Conservation (phyloP, 2,888 invertebrate genomes). For the Selenia dentaria region DNA sequence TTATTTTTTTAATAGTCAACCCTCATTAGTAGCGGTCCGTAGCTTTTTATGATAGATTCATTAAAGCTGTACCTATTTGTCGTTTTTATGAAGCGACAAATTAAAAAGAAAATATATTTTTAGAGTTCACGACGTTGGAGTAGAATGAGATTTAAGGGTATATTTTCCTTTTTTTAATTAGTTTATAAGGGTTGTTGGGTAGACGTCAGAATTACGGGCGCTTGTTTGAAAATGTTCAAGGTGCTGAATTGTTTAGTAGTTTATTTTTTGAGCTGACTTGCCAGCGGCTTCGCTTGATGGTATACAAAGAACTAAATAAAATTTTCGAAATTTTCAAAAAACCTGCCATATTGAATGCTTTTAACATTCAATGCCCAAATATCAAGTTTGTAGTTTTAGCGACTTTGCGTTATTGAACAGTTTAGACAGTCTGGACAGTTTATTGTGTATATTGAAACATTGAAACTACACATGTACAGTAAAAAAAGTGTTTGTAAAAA, state of each 20-base stretch:
- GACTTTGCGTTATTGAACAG: too few species aligned
- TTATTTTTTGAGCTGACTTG: too few species aligned
- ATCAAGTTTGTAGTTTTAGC: too few species aligned
- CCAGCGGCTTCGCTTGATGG: too few species aligned
- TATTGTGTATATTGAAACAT: too few species aligned
- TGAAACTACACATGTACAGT: too few species aligned
- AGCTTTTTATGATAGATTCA: constrained; percentile 64
- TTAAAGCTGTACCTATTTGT: constrained; percentile 52
- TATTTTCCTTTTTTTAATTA: constrained; percentile 60
- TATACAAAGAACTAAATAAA: too few species aligned
- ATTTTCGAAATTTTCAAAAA: too few species aligned
- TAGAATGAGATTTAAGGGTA: constrained; percentile 35
- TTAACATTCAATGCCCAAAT: too few species aligned
- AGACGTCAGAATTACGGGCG: constrained; percentile 59
- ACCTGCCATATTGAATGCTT: too few species aligned
- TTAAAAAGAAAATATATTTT: constrained; percentile 45
- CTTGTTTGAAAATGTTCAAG: constrained; percentile 49
- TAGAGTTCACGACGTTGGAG: constrained; percentile 15
- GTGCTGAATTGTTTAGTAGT: background rate
- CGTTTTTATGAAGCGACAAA: constrained; percentile 56
- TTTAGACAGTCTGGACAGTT: too few species aligned
- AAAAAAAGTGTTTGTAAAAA: too few species aligned
- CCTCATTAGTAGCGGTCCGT: constrained; percentile 60
- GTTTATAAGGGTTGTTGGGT: constrained; percentile 46
- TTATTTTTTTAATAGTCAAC: constrained; percentile 54